Base-by-base conservation (phyloP, 2,113 vertebrate species). In the Apaloderma vittatum region DNA sequence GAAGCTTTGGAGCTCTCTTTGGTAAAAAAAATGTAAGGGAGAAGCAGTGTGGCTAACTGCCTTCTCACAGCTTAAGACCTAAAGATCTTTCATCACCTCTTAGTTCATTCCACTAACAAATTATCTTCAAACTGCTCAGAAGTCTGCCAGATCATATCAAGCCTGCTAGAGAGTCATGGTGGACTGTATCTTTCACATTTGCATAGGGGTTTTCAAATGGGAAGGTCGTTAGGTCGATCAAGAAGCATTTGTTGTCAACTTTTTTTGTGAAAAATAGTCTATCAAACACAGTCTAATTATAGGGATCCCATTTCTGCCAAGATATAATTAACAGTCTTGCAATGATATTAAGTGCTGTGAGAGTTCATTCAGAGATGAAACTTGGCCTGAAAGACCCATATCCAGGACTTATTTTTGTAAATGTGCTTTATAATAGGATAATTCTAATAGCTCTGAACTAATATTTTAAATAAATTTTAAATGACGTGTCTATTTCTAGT, bases 281-380 rank as follows among this genome's bases (percentile, higher is more conserved):
- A 67, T 91, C 71, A 80, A 68, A 76, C 11, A 22, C 17, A 86
- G 40, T 12, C 57, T 95, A 91, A 96, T 94, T 91, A 86, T 21
- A 88, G 40, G 32, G 20, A 37, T 68, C 45, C 37, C 11, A 7
- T 94, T 96, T 96, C 83, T 95, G 75, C 85, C 89, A 78, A 83
- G 59, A 76, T 68, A 30, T 72, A 90, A 96, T 96, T 90, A 83
- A 63, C 2, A 22, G 43, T 70, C 63, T 94, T 70, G 63, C 36
- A 52, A 34, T 73, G 52, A 57, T 78, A 92, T 21, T 75, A 68
- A 62, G 49, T 62, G 63, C 54, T 70, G 8, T 51, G 37, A 80
- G 82, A 92, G 63, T 79, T 93, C 85, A 79, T 93, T 96, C 36
- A 68, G 78, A 94, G 77, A 66, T 81, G 49, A 95, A 93, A 78